Percentiles rank a stretch among this genome's conserved stretches.
These are phyloP conservation scores for Siderastrea siderea DNA, from an alignment of 92 coral and sea anemone genomes.

Conservation along the genomic window DNA sequence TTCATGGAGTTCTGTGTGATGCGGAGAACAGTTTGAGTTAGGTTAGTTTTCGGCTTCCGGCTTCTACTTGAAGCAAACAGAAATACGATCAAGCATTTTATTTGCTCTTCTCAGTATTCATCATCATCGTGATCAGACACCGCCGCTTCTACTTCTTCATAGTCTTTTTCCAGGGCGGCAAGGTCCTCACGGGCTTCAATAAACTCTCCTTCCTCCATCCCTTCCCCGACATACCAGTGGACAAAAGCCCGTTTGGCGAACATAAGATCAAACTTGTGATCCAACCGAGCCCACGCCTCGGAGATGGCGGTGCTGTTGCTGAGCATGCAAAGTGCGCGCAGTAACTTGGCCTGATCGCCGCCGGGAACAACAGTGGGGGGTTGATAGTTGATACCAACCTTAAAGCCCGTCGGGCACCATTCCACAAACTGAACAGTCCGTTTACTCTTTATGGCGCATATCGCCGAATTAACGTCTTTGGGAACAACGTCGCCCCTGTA, in stretches of 20 bases:
- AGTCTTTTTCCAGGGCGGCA: constrained; percentile 67
- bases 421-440: constrained; percentile 88
- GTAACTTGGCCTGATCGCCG: constrained; percentile 85
- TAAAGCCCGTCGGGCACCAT: constrained; percentile 58
- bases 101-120: constrained; percentile 2
- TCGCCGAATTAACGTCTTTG: constrained; percentile 89
- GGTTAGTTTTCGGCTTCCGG: too few species aligned
- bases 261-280: constrained; percentile 86
- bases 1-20: too few species aligned
- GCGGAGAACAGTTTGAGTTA: too few species aligned
- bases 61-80: too few species aligned
- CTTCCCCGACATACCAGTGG: constrained; percentile 89
- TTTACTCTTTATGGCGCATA: constrained; percentile 80
- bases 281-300: constrained; percentile 84
- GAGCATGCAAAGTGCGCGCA: constrained; percentile 84
- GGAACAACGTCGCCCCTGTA: constrained; percentile 96
- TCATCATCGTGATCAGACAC: constrained; percentile 50
- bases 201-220: constrained; percentile 90
- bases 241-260: constrained; percentile 83
- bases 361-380: constrained; percentile 89
- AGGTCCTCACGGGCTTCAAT: constrained; percentile 74
- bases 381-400: constrained; percentile 76
- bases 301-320: constrained; percentile 88
- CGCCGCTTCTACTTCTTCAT: constrained; percentile 61
- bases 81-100: neutral